phyloP scores from a whole-genome alignment of 2,888 invertebrate genomes.

The Drosophila limbata region DNA sequence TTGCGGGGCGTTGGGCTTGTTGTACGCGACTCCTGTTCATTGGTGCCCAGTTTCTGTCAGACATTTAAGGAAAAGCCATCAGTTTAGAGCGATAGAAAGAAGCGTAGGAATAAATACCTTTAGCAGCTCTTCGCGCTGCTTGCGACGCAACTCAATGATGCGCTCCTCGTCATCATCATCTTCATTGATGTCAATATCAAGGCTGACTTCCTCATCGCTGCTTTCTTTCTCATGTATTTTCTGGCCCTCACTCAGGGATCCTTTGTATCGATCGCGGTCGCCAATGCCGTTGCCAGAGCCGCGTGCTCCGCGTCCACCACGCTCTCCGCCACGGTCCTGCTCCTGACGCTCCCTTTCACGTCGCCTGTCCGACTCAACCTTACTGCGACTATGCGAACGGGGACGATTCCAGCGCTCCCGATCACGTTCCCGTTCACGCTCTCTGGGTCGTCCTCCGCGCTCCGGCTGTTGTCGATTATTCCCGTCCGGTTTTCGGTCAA shows the following conservation, averaged over 20 bases:
- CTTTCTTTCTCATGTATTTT: constrained; percentile 88
- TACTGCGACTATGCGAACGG: constrained; percentile 84
- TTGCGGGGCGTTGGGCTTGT: constrained; percentile 60
- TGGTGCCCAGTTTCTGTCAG: constrained; percentile 70
- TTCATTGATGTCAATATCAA: constrained; percentile 93
- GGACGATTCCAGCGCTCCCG: constrained; percentile 82
- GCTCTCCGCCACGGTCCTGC: constrained; percentile 84
- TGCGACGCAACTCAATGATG: constrained; percentile 94
- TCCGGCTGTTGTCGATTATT: constrained; percentile 72
- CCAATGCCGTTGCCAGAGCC: constrained; percentile 75
- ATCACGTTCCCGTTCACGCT: constrained; percentile 24
- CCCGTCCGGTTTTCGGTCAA: constrained; percentile 68
- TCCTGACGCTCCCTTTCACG: constrained; percentile 84
- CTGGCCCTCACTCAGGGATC: constrained; percentile 92
- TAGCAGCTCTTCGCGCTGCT: constrained; percentile 94
- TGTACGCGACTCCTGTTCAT: constrained; percentile 46
- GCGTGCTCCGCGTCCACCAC: constrained; percentile 81
- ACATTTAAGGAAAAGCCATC: background rate
- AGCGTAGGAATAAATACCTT: constrained; percentile 87
- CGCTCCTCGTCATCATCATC: constrained; percentile 97
- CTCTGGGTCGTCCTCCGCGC: constrained; percentile 53
- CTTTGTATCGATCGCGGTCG: constrained; percentile 88
- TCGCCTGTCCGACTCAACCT: constrained; percentile 84
- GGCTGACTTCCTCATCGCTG: constrained; percentile 90
- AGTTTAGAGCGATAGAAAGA: background rate